These are phyloP conservation scores for Mormoops blainvillei DNA, from an alignment of 2,113 vertebrate genomes.

Conservation along the genomic window DNA sequence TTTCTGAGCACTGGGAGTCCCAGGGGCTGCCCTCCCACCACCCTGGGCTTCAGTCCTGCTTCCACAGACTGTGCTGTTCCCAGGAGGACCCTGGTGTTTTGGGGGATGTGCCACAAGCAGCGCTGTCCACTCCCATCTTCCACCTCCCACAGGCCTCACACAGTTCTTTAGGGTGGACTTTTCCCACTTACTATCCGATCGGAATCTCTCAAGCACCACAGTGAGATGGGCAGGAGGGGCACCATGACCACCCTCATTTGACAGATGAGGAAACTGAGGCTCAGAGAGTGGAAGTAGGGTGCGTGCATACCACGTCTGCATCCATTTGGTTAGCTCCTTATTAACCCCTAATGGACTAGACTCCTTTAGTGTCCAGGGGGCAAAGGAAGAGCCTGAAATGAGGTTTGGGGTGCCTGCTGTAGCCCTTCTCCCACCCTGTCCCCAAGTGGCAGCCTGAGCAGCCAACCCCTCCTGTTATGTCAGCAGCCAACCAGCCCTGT, in stretches of 20 bases:
- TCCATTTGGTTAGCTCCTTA: not conserved
- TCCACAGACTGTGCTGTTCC: not conserved
- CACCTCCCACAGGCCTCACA: not conserved
- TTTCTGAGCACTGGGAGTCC: not conserved
- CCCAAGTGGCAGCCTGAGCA: not conserved
- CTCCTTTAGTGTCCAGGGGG: not conserved
- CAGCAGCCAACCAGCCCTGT: not conserved
- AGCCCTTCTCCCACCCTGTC: not conserved
- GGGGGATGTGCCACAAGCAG: not conserved
- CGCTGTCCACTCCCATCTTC: not conserved
- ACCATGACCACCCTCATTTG: not conserved
- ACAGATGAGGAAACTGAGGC: not conserved
- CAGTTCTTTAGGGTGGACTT: not conserved
- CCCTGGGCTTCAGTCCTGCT: not conserved
- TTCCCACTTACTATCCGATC: not conserved
- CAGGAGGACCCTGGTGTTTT: not conserved
- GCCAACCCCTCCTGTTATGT: not conserved
- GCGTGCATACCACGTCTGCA: too few relatives aligned
- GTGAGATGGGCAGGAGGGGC: not conserved
- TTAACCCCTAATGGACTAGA: not conserved
- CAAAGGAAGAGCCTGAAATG: not conserved
- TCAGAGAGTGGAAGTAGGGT: not conserved
- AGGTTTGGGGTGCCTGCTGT: not conserved
- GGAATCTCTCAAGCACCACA: not conserved
- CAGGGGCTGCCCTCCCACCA: not conserved